phyloP scores from a whole-genome alignment of 2,888 invertebrate species.

The Ochropacha duplaris region DNA sequence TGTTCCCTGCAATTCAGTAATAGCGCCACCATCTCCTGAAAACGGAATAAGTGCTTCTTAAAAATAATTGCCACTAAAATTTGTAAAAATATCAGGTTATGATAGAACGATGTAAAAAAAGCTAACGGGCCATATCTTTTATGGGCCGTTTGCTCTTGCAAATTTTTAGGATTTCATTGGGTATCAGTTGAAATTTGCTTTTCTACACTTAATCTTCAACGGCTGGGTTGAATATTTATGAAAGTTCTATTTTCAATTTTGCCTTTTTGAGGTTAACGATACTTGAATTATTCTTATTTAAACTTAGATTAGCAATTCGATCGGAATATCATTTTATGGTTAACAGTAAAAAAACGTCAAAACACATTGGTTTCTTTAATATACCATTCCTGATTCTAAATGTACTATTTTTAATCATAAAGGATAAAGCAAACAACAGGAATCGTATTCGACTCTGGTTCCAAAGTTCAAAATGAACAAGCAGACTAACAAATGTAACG shows the following conservation, averaged over 20 bases:
- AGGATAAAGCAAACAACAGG: no score
- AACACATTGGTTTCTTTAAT: no score
- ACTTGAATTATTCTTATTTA: neutral
- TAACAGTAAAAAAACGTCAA: no score
- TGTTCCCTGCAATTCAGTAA: constrained; percentile 21
- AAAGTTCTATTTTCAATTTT: neutral
- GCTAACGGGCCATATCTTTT: neutral
- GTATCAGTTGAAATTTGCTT: constrained; percentile 5
- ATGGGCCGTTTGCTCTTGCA: neutral
- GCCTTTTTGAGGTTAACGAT: neutral
- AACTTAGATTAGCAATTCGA: no score
- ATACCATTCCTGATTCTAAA: no score
- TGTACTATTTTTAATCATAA: no score
- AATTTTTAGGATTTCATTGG: neutral
- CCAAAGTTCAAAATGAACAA: no score
- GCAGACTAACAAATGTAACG: no score
- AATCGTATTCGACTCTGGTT: no score
- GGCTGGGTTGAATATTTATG: neutral
- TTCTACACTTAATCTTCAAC: neutral
- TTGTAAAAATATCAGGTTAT: constrained; percentile 8
- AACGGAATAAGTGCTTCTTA: constrained; percentile 13
- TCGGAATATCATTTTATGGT: no score
- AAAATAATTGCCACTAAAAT: constrained; percentile 17
- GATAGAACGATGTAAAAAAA: neutral
- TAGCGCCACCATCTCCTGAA: constrained; percentile 10